A percentile compares a stretch with the other conserved stretches of the same genome.
Conservation (phyloP, 2,113 vertebrate genomes). For the Dissostichus mawsoni region DNA sequence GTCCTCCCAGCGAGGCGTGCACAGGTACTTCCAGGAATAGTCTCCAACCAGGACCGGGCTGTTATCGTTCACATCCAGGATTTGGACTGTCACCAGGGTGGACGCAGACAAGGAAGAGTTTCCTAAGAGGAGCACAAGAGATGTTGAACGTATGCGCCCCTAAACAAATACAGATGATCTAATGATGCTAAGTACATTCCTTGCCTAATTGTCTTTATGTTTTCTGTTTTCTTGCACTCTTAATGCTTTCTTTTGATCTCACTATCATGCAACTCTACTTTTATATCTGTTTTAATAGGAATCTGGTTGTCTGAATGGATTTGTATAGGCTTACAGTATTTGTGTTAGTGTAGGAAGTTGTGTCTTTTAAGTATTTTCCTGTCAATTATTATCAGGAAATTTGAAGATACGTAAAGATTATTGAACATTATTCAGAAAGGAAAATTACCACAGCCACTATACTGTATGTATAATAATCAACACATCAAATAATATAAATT, state of each 20-base stretch:
- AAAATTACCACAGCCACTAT: not conserved
- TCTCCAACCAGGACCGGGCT: conserved; percentile 84
- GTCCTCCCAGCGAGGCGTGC: conserved; percentile 86
- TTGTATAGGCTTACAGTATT: not conserved
- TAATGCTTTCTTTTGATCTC: not conserved
- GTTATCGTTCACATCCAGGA: conserved; percentile 87
- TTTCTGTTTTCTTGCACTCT: not conserved
- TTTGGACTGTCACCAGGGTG: conserved; percentile 84
- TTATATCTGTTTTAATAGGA: not conserved
- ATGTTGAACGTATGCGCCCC: not conserved
- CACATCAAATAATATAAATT: not conserved
- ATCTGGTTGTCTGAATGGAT: not conserved
- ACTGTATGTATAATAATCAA: not conserved
- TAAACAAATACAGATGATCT: not conserved
- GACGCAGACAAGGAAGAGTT: conserved; percentile 83
- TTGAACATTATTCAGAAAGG: not conserved
- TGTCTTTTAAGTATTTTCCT: not conserved
- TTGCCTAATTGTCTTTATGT: not conserved
- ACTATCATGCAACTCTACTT: not conserved
- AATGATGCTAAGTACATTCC: not conserved
- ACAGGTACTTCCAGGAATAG: conserved; percentile 87
- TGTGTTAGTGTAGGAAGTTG: not conserved
- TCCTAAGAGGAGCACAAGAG: conserved; percentile 65
- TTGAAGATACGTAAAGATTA: not conserved
- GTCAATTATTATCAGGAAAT: not conserved